phyloP scores from a whole-genome alignment of 2,888 invertebrate genomes.

The Stegana nigrithorax region DNA sequence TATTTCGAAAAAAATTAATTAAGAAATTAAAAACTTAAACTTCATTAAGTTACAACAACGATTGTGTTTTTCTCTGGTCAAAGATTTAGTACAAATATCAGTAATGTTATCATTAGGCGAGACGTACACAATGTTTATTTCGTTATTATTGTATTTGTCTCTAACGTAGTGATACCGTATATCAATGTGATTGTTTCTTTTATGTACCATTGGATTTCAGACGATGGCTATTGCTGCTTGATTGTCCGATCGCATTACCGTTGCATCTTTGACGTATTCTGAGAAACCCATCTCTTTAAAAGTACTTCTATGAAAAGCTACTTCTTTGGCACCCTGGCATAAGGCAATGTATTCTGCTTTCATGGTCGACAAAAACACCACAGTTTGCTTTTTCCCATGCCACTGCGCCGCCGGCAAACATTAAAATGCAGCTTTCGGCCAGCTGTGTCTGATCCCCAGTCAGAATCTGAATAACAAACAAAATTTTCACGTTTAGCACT shows the following conservation, averaged over 20 bases:
- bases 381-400: constrained; percentile 32
- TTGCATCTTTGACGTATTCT: not conserved
- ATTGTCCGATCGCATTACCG: not conserved
- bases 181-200: constrained; percentile 24
- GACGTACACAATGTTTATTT: constrained; percentile 11
- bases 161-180: constrained; percentile 11
- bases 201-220: not conserved
- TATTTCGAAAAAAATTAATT: not conserved
- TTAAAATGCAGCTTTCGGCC: constrained; percentile 30
- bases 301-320: not conserved
- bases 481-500: constrained; percentile 7
- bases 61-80: not conserved
- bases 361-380: not conserved
- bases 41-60: not conserved
- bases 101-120: not conserved
- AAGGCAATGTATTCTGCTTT: not conserved
- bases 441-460: constrained; percentile 31
- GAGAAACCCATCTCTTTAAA: not conserved
- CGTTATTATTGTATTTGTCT: not conserved
- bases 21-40: not conserved
- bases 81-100: not conserved
- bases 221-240: not conserved
- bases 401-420: constrained; percentile 27
- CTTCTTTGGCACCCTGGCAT: not conserved
- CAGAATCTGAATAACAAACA: constrained; percentile 31